These are phyloP conservation scores for Mormyrops attenuatus DNA, from an alignment of 2,797 vertebrate species.

Conservation along the genomic window DNA sequence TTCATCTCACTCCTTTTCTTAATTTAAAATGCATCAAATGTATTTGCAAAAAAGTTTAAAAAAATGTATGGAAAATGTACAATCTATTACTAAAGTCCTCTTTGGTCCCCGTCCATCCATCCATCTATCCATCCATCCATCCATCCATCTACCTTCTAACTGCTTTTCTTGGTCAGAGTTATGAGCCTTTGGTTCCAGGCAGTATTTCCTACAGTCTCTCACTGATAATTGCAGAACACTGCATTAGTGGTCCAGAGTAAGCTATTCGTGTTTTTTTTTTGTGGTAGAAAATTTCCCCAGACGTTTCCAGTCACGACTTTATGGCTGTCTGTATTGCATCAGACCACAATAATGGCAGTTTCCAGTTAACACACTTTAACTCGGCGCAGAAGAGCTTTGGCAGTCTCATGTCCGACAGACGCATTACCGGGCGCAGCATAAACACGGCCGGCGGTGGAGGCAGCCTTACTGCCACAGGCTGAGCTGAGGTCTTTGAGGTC, in stretches of 20 bases:
- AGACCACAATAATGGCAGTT: background rate
- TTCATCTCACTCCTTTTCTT: background rate
- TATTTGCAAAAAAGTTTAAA: background rate
- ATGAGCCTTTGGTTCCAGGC: background rate
- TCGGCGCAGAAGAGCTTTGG: background rate
- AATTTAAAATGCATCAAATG: background rate
- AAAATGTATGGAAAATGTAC: background rate
- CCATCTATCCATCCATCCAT: background rate
- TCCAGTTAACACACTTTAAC: constrained; percentile 8
- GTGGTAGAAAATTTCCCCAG: constrained; percentile 8
- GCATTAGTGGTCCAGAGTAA: background rate
- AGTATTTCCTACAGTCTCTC: background rate
- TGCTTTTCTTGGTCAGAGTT: background rate
- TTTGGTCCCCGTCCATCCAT: background rate
- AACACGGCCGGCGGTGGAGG: background rate
- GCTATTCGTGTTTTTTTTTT: background rate
- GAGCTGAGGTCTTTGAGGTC: background rate
- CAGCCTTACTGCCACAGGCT: background rate
- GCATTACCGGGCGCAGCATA: background rate
- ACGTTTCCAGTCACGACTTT: background rate
- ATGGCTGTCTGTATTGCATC: background rate
- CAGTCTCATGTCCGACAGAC: background rate
- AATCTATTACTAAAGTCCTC: background rate
- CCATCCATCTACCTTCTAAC: background rate
- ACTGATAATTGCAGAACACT: background rate